Evolutionary conservation across 1,140 invertebrate genomes (phyloP).

Genomic region (Macrobrachium nipponense): DNA sequence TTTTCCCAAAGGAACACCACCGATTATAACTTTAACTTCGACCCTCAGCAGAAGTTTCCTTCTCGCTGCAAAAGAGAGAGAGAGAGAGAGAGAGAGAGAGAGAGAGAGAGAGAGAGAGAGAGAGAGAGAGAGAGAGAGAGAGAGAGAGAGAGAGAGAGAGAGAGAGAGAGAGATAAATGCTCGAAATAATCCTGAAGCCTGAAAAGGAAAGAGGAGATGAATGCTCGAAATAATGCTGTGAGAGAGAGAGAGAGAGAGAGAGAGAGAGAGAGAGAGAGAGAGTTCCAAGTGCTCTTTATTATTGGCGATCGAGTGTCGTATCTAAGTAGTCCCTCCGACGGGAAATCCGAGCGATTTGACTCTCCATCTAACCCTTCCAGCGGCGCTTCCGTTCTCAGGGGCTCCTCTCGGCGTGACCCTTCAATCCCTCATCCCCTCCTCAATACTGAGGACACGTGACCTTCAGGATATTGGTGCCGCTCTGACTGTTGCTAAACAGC

Average conservation of each 20-base stretch:
- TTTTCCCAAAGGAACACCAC: too few relatives aligned
- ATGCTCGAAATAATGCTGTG: too few relatives aligned
- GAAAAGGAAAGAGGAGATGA: neutral
- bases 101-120: neutral
- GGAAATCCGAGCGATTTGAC: neutral
- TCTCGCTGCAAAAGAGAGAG: neutral
- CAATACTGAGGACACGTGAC: too few relatives aligned
- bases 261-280: neutral
- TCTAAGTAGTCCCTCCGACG: too few relatives aligned
- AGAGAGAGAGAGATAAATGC: constrained; percentile 3
- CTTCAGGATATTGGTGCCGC: too few relatives aligned
- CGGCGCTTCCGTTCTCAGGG: too few relatives aligned
- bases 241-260: neutral
- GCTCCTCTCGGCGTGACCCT: too few relatives aligned
- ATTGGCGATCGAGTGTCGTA: too few relatives aligned
- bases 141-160: constrained; percentile 26
- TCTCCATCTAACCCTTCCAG: neutral
- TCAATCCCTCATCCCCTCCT: too few relatives aligned
- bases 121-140: constrained; percentile 25
- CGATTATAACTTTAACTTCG: too few relatives aligned
- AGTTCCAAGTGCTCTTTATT: neutral
- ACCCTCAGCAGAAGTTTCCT: neutral
- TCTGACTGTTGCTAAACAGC: too few relatives aligned
- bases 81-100: neutral
- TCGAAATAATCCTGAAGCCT: too few relatives aligned